phyloP scores from a whole-genome alignment of 2,888 invertebrate species.

The Acrobasis suavella region DNA sequence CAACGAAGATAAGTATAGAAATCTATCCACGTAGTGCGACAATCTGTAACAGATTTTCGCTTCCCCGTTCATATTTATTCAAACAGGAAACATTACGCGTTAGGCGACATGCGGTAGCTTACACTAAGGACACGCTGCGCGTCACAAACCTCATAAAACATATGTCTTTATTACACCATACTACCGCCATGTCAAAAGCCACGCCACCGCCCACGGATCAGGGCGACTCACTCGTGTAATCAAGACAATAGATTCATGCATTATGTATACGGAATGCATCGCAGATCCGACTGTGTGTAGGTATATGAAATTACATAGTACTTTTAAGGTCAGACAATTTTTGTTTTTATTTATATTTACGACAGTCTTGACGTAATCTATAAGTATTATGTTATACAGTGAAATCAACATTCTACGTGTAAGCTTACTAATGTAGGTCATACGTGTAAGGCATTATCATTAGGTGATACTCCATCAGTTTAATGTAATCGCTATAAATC shows the following conservation, averaged over 20 bases:
- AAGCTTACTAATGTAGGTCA: not conserved
- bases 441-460: slow-evolving; percentile 2
- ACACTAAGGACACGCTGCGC: slow-evolving; percentile 40
- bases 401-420: not conserved
- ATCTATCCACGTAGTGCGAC: not conserved
- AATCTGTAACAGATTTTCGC: slow-evolving; percentile 10
- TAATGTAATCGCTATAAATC: not conserved
- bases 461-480: not conserved
- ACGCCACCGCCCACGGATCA: slow-evolving; percentile 37
- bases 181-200: slow-evolving; percentile 34
- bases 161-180: slow-evolving; percentile 29
- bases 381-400: slow-evolving; percentile 17
- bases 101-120: slow-evolving; percentile 38
- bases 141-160: slow-evolving; percentile 32
- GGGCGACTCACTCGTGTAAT: slow-evolving; percentile 43
- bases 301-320: slow-evolving; percentile 30
- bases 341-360: slow-evolving; percentile 19
- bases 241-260: slow-evolving; percentile 42
- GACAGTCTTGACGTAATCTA: slow-evolving; percentile 16
- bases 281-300: slow-evolving; percentile 21
- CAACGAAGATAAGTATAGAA: too few relatives aligned
- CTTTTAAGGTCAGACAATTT: slow-evolving; percentile 28
- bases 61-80: slow-evolving; percentile 36
- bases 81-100: slow-evolving; percentile 43
- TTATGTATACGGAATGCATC: slow-evolving; percentile 41